Conservation (phyloP, 2,797 vertebrate species). For the Cheirogaleus major region DNA sequence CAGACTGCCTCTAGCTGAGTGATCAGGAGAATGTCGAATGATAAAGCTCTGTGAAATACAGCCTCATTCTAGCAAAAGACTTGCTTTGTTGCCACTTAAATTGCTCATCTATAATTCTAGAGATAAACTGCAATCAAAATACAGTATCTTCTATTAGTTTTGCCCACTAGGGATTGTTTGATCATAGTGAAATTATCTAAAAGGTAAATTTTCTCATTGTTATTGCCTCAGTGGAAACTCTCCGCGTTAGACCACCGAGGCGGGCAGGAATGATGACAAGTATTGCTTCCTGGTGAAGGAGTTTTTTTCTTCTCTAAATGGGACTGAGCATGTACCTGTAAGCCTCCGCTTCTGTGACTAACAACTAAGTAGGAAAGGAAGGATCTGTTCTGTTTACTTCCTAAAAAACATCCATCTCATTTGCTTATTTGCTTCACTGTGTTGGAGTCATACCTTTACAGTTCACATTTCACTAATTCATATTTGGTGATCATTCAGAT, state of each 20-base stretch:
- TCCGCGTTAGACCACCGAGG: background rate
- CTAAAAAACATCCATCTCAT: conserved; percentile 15
- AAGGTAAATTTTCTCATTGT: conserved; percentile 69
- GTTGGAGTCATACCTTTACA: background rate
- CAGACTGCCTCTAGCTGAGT: conserved; percentile 31
- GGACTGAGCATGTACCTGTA: background rate
- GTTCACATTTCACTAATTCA: conserved; percentile 25
- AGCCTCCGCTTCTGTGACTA: background rate
- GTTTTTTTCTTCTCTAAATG: background rate
- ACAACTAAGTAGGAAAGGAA: conserved; percentile 17
- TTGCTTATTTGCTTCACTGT: background rate
- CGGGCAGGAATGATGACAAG: background rate
- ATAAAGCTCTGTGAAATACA: conserved; percentile 49
- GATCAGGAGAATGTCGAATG: background rate
- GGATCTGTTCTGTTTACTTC: conserved; percentile 17
- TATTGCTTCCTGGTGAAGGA: conserved; percentile 1
- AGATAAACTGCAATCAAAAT: conserved; percentile 76
- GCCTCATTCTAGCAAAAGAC: conserved; percentile 54
- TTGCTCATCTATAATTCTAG: conserved; percentile 73
- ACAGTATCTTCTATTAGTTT: conserved; percentile 70
- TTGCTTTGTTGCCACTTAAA: conserved; percentile 58
- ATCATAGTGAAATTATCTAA: conserved; percentile 74
- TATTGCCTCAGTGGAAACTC: conserved; percentile 36
- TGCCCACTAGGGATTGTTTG: conserved; percentile 70
- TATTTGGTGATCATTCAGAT: conserved; percentile 49